These are phyloP conservation scores for Galendromus occidentalis DNA, from an alignment of 1,140 invertebrate genomes.

Conservation along the genomic window DNA sequence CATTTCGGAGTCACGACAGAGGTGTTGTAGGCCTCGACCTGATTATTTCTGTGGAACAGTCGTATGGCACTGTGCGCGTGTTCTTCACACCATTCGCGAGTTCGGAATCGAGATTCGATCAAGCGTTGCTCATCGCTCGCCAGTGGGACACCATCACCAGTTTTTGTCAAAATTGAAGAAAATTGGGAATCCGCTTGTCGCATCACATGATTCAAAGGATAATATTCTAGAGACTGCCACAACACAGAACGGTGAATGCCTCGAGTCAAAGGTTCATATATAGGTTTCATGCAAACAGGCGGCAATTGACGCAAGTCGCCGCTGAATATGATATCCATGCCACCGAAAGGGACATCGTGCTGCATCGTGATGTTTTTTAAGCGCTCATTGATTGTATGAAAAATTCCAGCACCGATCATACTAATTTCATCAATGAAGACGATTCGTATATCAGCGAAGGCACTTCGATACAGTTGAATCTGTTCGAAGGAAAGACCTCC, in stretches of 20 bases:
- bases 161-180: too few relatives aligned
- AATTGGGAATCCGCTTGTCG: too few relatives aligned
- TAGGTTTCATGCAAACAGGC: slow-evolving; percentile 23
- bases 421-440: slow-evolving; percentile 30
- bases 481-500: slow-evolving; percentile 22
- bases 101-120: too few relatives aligned
- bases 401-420: slow-evolving; percentile 19
- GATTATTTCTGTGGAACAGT: too few relatives aligned
- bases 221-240: slow-evolving; percentile 23
- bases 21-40: too few relatives aligned
- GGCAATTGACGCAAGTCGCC: slow-evolving; percentile 27
- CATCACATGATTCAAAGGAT: too few relatives aligned
- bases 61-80: too few relatives aligned
- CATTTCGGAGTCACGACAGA: too few relatives aligned
- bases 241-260: slow-evolving; percentile 24
- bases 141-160: too few relatives aligned
- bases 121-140: too few relatives aligned
- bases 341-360: slow-evolving; percentile 14
- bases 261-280: slow-evolving; percentile 24
- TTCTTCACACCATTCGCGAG: too few relatives aligned
- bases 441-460: slow-evolving; percentile 26
- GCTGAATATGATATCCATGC: slow-evolving; percentile 19
- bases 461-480: slow-evolving; percentile 23
- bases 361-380: slow-evolving; percentile 23
- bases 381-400: slow-evolving; percentile 26